phyloP scores from a whole-genome alignment of 1,140 invertebrate species.

The Diabrotica virgifera region DNA sequence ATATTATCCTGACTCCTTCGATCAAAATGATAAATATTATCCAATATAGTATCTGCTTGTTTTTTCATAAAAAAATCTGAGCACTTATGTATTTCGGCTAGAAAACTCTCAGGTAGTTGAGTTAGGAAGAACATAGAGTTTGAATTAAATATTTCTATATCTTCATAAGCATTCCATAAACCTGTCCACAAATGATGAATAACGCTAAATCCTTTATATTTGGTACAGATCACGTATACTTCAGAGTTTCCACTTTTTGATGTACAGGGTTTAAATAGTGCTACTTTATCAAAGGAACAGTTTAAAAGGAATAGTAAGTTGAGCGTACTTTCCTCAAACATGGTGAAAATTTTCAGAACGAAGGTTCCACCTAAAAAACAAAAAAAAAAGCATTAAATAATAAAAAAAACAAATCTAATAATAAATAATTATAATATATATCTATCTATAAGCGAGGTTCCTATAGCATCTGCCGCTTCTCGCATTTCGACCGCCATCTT shows the following conservation, averaged over 20 bases:
- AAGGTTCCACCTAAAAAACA: slow-evolving; percentile 67
- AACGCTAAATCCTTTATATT: slow-evolving; percentile 55
- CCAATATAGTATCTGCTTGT: slow-evolving; percentile 62
- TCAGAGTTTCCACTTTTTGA: slow-evolving; percentile 95
- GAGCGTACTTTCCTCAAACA: slow-evolving; percentile 79
- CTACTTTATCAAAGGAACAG: slow-evolving; percentile 68
- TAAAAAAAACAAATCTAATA: too few species aligned
- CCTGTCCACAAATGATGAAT: slow-evolving; percentile 50
- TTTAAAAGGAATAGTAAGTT: slow-evolving; percentile 78
- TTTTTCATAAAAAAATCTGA: slow-evolving; percentile 61
- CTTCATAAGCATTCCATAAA: slow-evolving; percentile 54
- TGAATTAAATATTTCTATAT: slow-evolving; percentile 21
- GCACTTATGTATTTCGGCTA: slow-evolving; percentile 65
- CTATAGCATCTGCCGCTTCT: too few species aligned
- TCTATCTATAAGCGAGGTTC: too few species aligned
- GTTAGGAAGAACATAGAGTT: slow-evolving; percentile 59
- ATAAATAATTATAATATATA: too few species aligned
- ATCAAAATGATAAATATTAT: slow-evolving; percentile 61
- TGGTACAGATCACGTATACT: slow-evolving; percentile 79
- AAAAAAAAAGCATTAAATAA: not conserved
- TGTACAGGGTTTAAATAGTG: slow-evolving; percentile 82
- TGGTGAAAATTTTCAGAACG: slow-evolving; percentile 91
- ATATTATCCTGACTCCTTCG: slow-evolving; percentile 47
- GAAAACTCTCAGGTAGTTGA: slow-evolving; percentile 63
- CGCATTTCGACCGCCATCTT: too few species aligned